Percentiles rank a stretch among this genome's conserved stretches.
These are phyloP conservation scores for Amazona guildingii DNA, from an alignment of 2,113 vertebrate genomes.

Conservation along the genomic window DNA sequence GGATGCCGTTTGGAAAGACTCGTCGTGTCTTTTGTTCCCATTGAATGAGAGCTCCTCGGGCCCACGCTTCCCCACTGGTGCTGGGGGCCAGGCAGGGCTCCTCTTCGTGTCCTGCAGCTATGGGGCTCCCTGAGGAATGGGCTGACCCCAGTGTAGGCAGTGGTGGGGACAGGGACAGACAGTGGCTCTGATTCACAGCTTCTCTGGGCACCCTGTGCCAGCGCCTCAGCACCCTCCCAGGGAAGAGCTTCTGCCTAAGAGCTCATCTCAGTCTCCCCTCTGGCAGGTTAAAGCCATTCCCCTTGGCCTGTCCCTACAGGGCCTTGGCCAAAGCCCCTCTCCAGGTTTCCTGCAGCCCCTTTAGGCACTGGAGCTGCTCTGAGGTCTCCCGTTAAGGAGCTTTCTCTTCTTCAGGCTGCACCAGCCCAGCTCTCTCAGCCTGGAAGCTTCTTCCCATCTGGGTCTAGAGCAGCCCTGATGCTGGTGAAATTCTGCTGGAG, in stretches of 20 bases:
- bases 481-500: background rate
- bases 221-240: background rate
- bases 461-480: background rate
- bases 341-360: background rate
- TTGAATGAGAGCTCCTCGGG: background rate
- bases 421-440: background rate
- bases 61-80: fast-evolving
- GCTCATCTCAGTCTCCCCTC: background rate
- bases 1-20: background rate
- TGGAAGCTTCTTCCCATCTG: background rate
- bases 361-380: background rate
- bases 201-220: background rate
- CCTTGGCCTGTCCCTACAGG: no score
- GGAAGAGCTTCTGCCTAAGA: background rate
- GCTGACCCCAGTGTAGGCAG: background rate
- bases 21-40: background rate
- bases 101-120: background rate
- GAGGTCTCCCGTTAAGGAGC: background rate
- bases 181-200: background rate
- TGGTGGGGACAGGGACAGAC: background rate
- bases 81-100: background rate
- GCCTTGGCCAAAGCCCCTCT: background rate
- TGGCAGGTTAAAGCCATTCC: no score
- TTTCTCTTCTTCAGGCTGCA: background rate
- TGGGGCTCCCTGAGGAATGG: background rate